Base-by-base conservation (phyloP, 2,888 invertebrate species). In the Drosophila parthenogenetica region DNA sequence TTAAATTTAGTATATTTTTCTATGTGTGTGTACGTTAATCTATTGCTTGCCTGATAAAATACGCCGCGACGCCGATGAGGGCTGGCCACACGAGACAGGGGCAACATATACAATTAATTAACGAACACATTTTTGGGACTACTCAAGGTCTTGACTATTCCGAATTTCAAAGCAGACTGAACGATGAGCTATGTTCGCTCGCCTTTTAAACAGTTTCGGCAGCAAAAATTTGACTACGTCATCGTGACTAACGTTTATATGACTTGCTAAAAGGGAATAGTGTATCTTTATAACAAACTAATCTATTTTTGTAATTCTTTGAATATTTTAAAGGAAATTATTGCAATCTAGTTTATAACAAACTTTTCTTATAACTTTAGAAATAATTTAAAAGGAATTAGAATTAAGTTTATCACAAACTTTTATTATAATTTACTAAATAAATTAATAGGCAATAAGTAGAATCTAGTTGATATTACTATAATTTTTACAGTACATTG, bases 11-110 rank as follows among this genome's bases (percentile, higher is more conserved):
- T 5, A 8, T 29, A 54, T 16, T 1, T 17, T 11, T 4, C 3
- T 35, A 16, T 2, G 14, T 11, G 25, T 3, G 62, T 14, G 22
- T 32, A 19, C 32, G 17, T 45, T 7, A 32, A 43, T 32, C 11
- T 16, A 37, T 16, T n/a, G 5, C 55, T 55, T 55, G 11, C 84
- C 73, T 66, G 39, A 77, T 59, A 14, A 80, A 32, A 35, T 70
- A 69, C 4, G 45, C 32, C 5, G 46, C 48, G 43, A 68, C 4
- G 22, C 66, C 50, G 48, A 68, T n/a, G 5, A 57, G 4, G 1
- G 40, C 51, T 5, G 63, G 40, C 48, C 72, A 71, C 5, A 39
- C 29, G 13, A 72, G 1, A 3, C 14, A 11, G 5, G 45, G 22
- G 2, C 45, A 45, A 14, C 32, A n/a, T 0, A 45, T 14, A 22